Evolutionary conservation across 2,888 invertebrate species (phyloP), one percentile per base, ranked within the genome.

Genomic region (Thymelicus acteon): DNA sequence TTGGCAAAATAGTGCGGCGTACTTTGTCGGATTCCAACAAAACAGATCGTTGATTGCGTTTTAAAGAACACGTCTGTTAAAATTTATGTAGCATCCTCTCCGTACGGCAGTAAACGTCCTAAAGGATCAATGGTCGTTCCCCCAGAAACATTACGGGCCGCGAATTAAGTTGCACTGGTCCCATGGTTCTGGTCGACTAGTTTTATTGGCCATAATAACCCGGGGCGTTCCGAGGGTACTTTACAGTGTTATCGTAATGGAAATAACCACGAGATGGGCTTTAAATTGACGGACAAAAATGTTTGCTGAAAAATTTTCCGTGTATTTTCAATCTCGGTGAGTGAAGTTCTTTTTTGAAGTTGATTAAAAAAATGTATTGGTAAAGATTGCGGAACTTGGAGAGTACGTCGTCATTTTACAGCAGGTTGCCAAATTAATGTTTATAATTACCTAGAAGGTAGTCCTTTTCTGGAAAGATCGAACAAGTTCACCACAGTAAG

Each of bases 191-290:
- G 64, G 64, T 57, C 54, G 69, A 67, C 60, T 61, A 60, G 72
- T 72, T 73, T 73, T 70, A 72, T 60, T 73, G 69, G 67, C 69
- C 69, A 49, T 73, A 69, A 69, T 58, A 60, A 66, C 67, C 69
- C 66, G 62, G 40, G 10, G 67, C 39, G 63, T 39, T 60, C 62
- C 39, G 39, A 65, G 49, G 62, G 62, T 62, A 60, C 65, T 72
- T 69, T 69, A 52, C 72, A 68, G 48, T 63, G 63, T 72, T 68
- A 69, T 52, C 63, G 68, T 68, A 62, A 69, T 69, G 57, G 69
- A 69, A 69, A 69, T 69, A 69, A 63, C 57, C 47, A 37, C 48
- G 24, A 37, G 48, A 57, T 52, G 54, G 52, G 24, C 62, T 62
- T 57, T 69, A 63, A 69, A 69, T 63, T 48, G 68, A 68, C 47